Conservation (phyloP, 2,888 invertebrate genomes). For the Drosophila atripex region DNA sequence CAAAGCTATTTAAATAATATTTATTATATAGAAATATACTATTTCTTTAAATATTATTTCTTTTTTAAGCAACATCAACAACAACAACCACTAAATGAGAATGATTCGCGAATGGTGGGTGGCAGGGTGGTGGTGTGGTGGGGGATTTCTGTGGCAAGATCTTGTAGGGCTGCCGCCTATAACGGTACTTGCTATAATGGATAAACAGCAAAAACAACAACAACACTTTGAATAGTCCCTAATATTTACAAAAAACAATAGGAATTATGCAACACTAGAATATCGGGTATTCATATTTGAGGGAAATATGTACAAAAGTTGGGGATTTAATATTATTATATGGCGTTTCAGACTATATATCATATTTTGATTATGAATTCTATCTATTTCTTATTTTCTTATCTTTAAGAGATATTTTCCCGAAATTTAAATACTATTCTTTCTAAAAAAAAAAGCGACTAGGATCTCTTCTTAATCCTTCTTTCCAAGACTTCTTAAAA, state of each 20-base stretch:
- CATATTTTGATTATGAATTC: too few species aligned
- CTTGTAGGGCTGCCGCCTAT: conserved; percentile 19
- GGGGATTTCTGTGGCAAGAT: background rate
- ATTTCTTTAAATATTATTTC: conserved; percentile 7
- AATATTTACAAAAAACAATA: too few species aligned
- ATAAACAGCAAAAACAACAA: background rate
- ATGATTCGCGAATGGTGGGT: background rate
- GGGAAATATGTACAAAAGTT: conserved; percentile 1
- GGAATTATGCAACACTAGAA: too few species aligned
- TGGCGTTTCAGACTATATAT: too few species aligned
- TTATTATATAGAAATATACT: too few species aligned
- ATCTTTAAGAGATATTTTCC: too few species aligned
- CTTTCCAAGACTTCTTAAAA: too few species aligned
- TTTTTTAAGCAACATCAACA: conserved; percentile 29
- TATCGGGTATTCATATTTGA: background rate
- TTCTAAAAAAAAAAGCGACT: too few species aligned
- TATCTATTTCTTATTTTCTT: too few species aligned
- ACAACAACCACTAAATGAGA: conserved; percentile 34
- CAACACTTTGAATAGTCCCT: background rate
- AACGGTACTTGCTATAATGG: background rate
- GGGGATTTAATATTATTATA: too few species aligned
- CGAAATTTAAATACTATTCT: too few species aligned
- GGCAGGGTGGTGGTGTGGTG: background rate
- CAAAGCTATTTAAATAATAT: background rate
- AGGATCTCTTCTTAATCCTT: too few species aligned